Percentiles rank a stretch among this genome's conserved stretches.
These are phyloP conservation scores for Zoanthus sansibaricus DNA, from an alignment of 92 coral and sea anemone genomes.

Conservation along the genomic window DNA sequence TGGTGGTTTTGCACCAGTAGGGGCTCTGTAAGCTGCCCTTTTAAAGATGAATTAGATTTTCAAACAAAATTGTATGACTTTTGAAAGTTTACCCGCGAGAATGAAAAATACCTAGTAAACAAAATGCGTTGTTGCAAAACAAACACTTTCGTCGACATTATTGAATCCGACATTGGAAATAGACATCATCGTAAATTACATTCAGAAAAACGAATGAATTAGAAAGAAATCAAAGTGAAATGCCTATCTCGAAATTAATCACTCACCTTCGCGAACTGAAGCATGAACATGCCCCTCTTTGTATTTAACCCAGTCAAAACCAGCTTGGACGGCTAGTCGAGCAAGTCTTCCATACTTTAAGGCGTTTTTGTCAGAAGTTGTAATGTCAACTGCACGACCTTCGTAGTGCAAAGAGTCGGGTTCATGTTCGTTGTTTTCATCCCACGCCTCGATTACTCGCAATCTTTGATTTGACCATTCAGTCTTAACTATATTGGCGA, in stretches of 20 bases:
- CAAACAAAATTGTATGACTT: slow-evolving; percentile 26
- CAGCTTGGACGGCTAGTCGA: slow-evolving; percentile 90
- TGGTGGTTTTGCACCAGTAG: slow-evolving; percentile 67
- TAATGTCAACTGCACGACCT: slow-evolving; percentile 99
- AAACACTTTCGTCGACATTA: not conserved
- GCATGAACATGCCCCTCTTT: slow-evolving; percentile 87
- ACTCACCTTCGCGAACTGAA: slow-evolving; percentile 94
- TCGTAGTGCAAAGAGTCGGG: slow-evolving; percentile 90
- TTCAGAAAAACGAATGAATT: slow-evolving; percentile 19
- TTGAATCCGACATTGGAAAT: slow-evolving; percentile 10
- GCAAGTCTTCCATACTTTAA: slow-evolving; percentile 87
- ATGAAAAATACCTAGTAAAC: not conserved
- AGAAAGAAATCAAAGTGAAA: not conserved
- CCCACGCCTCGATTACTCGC: slow-evolving; percentile 97
- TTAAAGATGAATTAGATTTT: slow-evolving; percentile 54
- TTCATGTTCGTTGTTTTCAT: slow-evolving; percentile 76
- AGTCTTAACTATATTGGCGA: slow-evolving; percentile 76
- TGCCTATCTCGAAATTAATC: not conserved
- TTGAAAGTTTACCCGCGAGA: slow-evolving; percentile 30
- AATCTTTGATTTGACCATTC: slow-evolving; percentile 84
- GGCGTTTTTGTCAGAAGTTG: slow-evolving; percentile 84
- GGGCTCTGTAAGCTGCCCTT: slow-evolving; percentile 52
- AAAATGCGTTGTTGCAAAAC: slow-evolving; percentile 9
- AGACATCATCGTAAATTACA: slow-evolving; percentile 22
- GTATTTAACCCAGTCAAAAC: slow-evolving; percentile 95